Percentiles rank a stretch among this genome's conserved stretches.
These are phyloP conservation scores for Odontomachus brunneus DNA, from an alignment of 1,140 invertebrate genomes.

Conservation along the genomic window DNA sequence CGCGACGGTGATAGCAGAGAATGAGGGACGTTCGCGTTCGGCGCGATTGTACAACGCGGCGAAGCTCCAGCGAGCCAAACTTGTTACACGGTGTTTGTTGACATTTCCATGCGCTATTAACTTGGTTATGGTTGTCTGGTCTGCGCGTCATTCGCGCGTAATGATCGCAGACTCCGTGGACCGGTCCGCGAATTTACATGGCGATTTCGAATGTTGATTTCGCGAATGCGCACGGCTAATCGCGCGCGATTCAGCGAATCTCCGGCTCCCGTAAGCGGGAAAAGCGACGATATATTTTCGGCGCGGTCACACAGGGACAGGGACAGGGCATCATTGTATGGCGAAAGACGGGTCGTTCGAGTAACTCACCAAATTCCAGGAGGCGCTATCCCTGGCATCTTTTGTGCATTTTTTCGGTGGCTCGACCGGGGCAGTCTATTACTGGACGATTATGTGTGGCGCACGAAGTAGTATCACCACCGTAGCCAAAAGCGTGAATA, in stretches of 20 bases:
- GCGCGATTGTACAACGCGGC: constrained; percentile 25
- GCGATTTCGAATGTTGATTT: constrained; percentile 17
- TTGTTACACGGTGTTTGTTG: constrained; percentile 54
- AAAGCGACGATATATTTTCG: not conserved
- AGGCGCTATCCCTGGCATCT: constrained; percentile 69
- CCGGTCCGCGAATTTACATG: constrained; percentile 20
- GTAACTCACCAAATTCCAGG: constrained; percentile 72
- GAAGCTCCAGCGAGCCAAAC: constrained; percentile 19
- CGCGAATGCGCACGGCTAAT: not conserved
- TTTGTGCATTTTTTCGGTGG: constrained; percentile 74
- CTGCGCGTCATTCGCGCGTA: constrained; percentile 21
- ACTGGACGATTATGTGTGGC: constrained; percentile 98
- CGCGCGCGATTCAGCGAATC: not conserved
- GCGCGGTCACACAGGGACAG: not conserved
- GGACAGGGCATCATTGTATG: not conserved
- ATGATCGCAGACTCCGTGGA: not conserved
- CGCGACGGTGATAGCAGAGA: constrained; percentile 1
- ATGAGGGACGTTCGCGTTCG: constrained; percentile 12
- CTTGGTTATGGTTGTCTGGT: constrained; percentile 43
- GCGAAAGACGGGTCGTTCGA: not conserved
- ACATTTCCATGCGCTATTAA: constrained; percentile 53
- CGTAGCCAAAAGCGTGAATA: constrained; percentile 98
- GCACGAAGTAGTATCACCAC: constrained; percentile 96
- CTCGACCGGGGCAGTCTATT: constrained; percentile 85
- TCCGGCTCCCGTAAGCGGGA: not conserved